These are phyloP conservation scores for Prochilodus magdalenae DNA, from an alignment of 2,113 vertebrate species.

Conservation along the genomic window DNA sequence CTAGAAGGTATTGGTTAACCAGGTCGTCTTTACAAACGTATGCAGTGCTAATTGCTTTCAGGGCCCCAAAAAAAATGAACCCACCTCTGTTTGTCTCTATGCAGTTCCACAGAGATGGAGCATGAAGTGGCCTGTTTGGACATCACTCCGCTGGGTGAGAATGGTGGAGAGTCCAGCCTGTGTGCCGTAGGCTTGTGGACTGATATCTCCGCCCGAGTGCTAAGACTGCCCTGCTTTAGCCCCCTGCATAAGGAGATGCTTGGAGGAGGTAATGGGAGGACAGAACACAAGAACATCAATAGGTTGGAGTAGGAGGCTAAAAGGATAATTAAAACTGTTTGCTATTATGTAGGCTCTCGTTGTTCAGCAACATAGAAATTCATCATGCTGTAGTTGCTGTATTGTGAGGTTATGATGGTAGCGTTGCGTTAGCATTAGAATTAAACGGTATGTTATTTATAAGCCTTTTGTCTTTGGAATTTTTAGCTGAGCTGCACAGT, in stretches of 20 bases:
- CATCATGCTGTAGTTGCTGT: background rate
- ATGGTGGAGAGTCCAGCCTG: slow-evolving; percentile 85
- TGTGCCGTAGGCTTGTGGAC: slow-evolving; percentile 98
- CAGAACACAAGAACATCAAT: background rate
- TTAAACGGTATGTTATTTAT: background rate
- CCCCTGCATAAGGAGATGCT: slow-evolving; percentile 98
- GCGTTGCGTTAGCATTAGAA: background rate
- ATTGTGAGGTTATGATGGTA: background rate
- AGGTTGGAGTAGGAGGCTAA: background rate
- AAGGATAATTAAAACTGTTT: background rate
- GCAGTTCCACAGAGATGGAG: slow-evolving; percentile 96
- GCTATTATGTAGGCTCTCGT: background rate
- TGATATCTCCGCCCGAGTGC: slow-evolving; percentile 94
- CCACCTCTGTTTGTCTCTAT: background rate
- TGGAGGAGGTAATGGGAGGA: slow-evolving; percentile 87
- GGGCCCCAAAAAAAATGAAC: background rate
- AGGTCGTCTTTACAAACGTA: background rate
- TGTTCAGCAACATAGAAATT: background rate
- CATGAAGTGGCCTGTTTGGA: slow-evolving; percentile 98
- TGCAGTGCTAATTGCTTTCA: background rate
- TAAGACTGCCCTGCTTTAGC: slow-evolving; percentile 93
- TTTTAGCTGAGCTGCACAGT: background rate
- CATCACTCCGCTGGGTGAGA: slow-evolving; percentile 93
- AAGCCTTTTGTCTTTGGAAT: background rate
- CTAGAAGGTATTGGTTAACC: too few relatives aligned